phyloP scores from a whole-genome alignment of 2,797 vertebrate species.

The Sebastes ruberrimus region DNA sequence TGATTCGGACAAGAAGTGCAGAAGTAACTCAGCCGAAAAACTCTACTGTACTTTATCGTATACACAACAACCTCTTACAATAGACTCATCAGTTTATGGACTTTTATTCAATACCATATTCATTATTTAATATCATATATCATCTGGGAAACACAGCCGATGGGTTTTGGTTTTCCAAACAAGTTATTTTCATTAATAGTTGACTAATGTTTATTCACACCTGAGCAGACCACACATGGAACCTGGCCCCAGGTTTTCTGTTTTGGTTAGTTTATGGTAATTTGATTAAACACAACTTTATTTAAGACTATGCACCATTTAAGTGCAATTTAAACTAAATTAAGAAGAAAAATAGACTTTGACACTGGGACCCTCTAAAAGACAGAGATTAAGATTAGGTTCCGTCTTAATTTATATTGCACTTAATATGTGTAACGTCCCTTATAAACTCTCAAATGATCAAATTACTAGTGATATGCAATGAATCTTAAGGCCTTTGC shows the following conservation, averaged over 20 bases:
- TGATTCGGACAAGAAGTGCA: conserved; percentile 22
- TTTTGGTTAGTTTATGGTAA: neutral
- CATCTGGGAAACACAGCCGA: neutral
- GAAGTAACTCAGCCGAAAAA: conserved; percentile 7
- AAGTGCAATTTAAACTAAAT: neutral
- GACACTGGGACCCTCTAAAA: neutral
- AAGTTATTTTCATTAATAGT: neutral
- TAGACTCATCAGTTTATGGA: neutral
- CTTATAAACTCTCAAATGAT: neutral
- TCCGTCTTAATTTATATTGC: neutral
- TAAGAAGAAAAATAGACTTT: neutral
- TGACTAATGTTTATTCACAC: neutral
- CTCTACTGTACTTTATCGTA: neutral
- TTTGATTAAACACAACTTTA: neutral
- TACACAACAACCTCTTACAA: neutral
- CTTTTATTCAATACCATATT: neutral
- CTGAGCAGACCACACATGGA: neutral
- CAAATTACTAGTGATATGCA: neutral
- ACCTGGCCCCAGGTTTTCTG: no score
- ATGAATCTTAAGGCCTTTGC: neutral
- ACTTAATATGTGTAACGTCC: neutral
- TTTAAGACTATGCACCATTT: neutral
- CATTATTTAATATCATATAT: neutral
- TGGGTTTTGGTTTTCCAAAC: neutral
- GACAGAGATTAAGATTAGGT: neutral